A percentile compares a stretch with the other conserved stretches of the same genome.
These are phyloP conservation scores for Podarcis muralis DNA, from an alignment of 2,113 vertebrate genomes.

Conservation along the genomic window DNA sequence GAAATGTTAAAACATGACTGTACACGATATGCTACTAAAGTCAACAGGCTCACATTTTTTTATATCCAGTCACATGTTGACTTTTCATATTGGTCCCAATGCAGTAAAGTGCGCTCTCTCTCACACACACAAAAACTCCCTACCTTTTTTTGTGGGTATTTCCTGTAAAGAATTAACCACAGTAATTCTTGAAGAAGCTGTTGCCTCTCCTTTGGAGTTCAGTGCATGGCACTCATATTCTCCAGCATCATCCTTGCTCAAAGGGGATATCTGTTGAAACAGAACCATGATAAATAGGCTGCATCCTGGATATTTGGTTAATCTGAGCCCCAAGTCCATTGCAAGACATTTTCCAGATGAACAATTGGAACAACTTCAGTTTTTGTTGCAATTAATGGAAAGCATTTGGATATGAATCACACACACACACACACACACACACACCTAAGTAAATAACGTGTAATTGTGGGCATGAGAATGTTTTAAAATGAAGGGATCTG, in stretches of 20 bases:
- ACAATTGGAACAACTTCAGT: neutral
- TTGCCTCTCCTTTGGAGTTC: conserved; percentile 86
- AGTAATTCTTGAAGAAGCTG: conserved; percentile 83
- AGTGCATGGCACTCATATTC: conserved; percentile 90
- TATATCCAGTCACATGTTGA: too few species aligned
- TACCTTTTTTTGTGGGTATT: conserved; percentile 83
- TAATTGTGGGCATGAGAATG: neutral
- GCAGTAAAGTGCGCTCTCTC: too few species aligned
- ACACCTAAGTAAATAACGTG: too few species aligned
- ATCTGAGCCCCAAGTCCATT: neutral
- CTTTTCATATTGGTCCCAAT: too few species aligned
- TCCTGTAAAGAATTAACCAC: conserved; percentile 83
- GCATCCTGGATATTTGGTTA: neutral
- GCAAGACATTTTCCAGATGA: neutral
- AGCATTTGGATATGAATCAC: neutral
- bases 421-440: too few species aligned
- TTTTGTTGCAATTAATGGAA: neutral
- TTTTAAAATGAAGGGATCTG: neutral
- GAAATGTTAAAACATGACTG: neutral
- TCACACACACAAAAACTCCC: neutral
- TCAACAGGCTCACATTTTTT: neutral
- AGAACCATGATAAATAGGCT: neutral
- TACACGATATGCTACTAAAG: neutral
- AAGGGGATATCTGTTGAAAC: conserved; percentile 84
- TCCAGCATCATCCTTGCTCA: conserved; percentile 87